phyloP scores from a whole-genome alignment of 2,797 vertebrate genomes.

The Pseudocheirus occidentalis region DNA sequence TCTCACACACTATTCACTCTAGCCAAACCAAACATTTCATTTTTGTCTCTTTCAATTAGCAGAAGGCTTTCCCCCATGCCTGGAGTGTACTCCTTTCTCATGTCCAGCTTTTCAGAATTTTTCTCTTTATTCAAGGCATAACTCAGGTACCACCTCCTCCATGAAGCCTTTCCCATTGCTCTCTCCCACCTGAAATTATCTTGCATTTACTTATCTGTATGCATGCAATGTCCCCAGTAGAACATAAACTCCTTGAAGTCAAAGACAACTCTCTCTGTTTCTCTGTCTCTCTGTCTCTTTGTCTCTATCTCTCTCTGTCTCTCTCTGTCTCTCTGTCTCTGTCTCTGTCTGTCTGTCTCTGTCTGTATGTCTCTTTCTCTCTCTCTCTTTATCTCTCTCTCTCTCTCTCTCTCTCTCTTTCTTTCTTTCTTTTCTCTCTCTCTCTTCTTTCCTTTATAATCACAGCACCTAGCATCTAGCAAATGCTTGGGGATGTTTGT shows the following conservation, averaged over 20 bases:
- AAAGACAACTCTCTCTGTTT: background rate
- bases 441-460: background rate
- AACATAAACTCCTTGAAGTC: background rate
- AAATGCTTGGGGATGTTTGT: background rate
- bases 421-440: background rate
- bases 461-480: background rate
- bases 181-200: background rate
- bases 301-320: no score
- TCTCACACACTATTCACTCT: background rate
- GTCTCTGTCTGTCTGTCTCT: no score
- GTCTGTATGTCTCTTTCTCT: no score
- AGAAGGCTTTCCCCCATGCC: background rate
- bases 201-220: background rate
- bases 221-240: background rate
- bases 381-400: background rate
- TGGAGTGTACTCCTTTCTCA: background rate
- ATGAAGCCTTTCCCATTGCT: background rate
- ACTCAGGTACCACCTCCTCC: background rate
- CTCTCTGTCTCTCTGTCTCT: no score
- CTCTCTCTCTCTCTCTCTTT: background rate
- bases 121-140: background rate
- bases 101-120: background rate
- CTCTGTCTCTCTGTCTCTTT: no score
- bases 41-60: background rate
- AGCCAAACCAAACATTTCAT: background rate